Base-by-base conservation (phyloP, 2,888 invertebrate genomes). In the Antitype chi region DNA sequence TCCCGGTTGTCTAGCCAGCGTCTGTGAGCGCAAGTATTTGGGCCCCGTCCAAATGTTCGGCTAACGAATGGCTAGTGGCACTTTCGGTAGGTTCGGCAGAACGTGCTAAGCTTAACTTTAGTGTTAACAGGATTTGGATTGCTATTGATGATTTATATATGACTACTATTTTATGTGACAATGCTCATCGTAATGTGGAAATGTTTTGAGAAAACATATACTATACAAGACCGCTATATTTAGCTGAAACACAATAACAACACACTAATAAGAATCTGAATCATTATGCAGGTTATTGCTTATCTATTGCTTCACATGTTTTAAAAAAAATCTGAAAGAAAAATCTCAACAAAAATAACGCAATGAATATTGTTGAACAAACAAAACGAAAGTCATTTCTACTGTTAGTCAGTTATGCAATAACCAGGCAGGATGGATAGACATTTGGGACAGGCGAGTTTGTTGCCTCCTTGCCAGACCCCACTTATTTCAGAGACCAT, bases 1-100 rank as follows among this genome's bases (percentile, higher is more conserved):
- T 70, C 38, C 55, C n/a, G 9, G 9, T 53, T 62, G 83, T 85
- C 83, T 84, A 70, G 82, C 82, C 86, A 49, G 28, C 71, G 85
- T 85, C 78, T 74, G 66, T 38, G 20, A 64, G 64, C 64, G n/a
- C 15, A 25, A 70, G 71, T 85, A 82, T 74, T 84, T 85, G 83
- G 86, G 74, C 69, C 38, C 17, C 47, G 43, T 82, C 83, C 83
- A 84, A 84, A 64, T 71, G 23, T 8, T 68, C 62, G 8, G 28
- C 60, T 68, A 78, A 85, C 68, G 20, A 83, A 77, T 70, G 64
- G 43, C 49, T 64, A 25, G n/a, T 9, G 47, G 68, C 73, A 71
- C 62, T 82, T 59, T 69, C 9, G n/a, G 60, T 13, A n/a, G 62
- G 52, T 62, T 38, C 52, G n/a, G 20, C 23, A 25, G 55, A 28